Conservation (phyloP, 2,113 vertebrate genomes). For the Ceuthmochares aereus region DNA sequence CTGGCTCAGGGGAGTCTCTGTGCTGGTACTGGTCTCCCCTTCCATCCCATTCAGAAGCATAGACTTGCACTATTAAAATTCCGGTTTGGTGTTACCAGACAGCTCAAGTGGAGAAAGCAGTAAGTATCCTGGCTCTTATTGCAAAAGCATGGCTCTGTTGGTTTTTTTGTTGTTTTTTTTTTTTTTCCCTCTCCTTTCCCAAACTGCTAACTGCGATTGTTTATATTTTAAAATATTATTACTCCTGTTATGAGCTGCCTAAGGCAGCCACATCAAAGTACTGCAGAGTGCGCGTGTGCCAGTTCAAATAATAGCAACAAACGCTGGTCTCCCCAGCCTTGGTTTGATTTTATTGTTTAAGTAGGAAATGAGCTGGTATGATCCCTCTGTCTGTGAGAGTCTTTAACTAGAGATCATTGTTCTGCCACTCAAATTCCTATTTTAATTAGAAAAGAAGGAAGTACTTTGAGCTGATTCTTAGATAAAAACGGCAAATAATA, state of each 20-base stretch:
- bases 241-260: conserved; percentile 70
- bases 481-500: conserved; percentile 54
- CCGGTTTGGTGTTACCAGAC: neutral
- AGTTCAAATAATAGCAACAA: conserved; percentile 60
- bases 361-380: conserved; percentile 70
- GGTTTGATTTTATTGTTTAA: conserved; percentile 74
- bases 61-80: neutral
- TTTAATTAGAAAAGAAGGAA: conserved; percentile 74
- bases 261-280: conserved; percentile 76
- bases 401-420: conserved; percentile 59
- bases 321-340: conserved; percentile 45
- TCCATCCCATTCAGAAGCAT: neutral
- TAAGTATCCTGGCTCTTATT: neutral
- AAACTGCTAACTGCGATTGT: conserved; percentile 58
- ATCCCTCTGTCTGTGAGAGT: conserved; percentile 48
- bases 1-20: neutral
- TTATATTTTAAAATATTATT: conserved; percentile 70
- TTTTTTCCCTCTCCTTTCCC: neutral
- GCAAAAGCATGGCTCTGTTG: neutral
- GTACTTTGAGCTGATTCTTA: conserved; percentile 60
- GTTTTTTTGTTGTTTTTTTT: neutral
- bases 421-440: conserved; percentile 58
- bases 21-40: neutral
- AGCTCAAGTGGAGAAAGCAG: neutral
- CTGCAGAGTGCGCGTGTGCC: neutral